phyloP scores from a whole-genome alignment of 2,888 invertebrate genomes.

The Zonitis immaculata region DNA sequence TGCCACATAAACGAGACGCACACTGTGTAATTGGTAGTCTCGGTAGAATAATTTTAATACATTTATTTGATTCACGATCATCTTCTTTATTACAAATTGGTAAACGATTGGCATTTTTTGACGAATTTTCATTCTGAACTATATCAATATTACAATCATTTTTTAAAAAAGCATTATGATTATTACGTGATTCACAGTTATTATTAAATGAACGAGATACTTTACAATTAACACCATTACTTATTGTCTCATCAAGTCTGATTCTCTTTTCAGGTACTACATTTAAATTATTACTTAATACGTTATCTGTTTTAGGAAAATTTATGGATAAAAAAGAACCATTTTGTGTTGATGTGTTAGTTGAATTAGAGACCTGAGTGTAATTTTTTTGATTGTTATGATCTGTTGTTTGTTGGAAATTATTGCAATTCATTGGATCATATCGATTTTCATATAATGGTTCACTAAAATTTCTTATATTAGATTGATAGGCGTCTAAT shows the following conservation, averaged over 20 bases:
- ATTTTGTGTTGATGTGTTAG: neutral
- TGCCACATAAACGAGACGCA: neutral
- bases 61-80: neutral
- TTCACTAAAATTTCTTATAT: neutral
- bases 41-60: neutral
- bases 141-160: neutral
- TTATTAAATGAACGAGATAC: neutral
- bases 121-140: constrained; percentile 14
- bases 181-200: neutral
- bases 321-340: neutral
- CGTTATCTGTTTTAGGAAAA: neutral
- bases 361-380: neutral
- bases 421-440: neutral
- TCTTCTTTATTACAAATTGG: constrained; percentile 3
- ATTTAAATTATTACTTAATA: neutral
- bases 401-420: neutral
- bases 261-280: neutral
- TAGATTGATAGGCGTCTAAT: neutral
- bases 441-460: neutral
- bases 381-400: neutral
- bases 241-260: neutral
- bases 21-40: neutral
- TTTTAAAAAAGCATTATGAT: neutral
- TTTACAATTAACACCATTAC: neutral
- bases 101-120: constrained; percentile 16